These are phyloP conservation scores for Tamias sibiricus DNA, from an alignment of 2,113 vertebrate genomes.

Conservation along the genomic window DNA sequence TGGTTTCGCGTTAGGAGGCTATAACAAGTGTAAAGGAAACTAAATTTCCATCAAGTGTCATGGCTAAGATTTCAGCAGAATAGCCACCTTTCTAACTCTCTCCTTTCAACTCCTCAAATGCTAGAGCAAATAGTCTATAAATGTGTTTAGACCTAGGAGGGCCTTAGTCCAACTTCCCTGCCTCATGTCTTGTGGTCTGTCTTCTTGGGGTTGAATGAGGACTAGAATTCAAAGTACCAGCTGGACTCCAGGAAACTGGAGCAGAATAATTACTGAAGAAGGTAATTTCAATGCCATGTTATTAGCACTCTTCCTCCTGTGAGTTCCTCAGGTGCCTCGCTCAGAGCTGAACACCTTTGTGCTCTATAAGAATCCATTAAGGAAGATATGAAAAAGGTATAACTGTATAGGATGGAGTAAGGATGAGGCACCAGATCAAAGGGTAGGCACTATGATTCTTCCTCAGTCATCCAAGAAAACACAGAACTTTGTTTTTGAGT, in stretches of 20 bases:
- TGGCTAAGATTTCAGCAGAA: background rate
- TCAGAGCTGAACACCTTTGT: background rate
- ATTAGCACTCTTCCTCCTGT: background rate
- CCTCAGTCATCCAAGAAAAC: background rate
- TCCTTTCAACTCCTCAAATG: background rate
- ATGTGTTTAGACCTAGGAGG: background rate
- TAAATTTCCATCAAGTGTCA: slow-evolving; percentile 1
- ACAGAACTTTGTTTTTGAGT: background rate
- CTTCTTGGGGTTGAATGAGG: background rate
- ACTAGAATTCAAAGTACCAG: background rate
- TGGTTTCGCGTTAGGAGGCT: slow-evolving; percentile 62
- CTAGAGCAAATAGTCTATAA: background rate
- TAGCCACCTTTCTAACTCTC: background rate
- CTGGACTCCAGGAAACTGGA: background rate
- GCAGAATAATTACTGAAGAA: background rate
- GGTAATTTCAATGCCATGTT: background rate
- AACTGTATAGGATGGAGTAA: background rate
- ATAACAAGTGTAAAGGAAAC: slow-evolving; percentile 50
- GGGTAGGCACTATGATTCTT: background rate
- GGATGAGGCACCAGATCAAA: accelerated
- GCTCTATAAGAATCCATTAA: background rate
- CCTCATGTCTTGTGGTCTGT: background rate
- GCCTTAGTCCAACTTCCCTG: background rate
- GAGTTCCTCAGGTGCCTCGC: background rate
- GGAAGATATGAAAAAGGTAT: background rate